phyloP scores from a whole-genome alignment of 1,140 invertebrate genomes.

The Drosophila bocqueti region DNA sequence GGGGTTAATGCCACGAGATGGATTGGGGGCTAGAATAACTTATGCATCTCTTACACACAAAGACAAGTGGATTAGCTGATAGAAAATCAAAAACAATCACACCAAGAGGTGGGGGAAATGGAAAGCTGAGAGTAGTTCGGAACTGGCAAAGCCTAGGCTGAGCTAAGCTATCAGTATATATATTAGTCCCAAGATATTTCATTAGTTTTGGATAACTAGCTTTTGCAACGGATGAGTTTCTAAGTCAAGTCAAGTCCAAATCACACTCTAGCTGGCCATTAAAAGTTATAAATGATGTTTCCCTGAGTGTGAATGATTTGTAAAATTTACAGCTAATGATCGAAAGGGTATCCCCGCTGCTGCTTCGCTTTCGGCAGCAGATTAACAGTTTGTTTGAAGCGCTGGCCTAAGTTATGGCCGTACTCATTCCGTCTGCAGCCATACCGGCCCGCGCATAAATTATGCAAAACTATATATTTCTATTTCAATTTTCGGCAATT shows the following conservation, averaged over 20 bases:
- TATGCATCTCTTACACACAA: background rate
- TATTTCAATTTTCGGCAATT: constrained; percentile 37
- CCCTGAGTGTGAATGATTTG: background rate
- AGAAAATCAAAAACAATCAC: no score
- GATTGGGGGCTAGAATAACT: constrained; percentile 14
- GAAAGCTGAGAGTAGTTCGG: background rate
- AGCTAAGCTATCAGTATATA: background rate
- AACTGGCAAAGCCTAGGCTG: background rate
- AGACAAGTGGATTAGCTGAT: background rate
- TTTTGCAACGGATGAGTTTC: background rate
- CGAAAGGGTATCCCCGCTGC: constrained; percentile 27
- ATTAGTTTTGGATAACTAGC: background rate
- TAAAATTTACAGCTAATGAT: constrained; percentile 6
- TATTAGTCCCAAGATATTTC: background rate
- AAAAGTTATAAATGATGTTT: constrained; percentile 8
- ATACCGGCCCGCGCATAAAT: constrained; percentile 65
- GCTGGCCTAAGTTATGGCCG: constrained; percentile 33
- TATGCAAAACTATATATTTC: constrained; percentile 65
- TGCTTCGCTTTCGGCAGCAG: constrained; percentile 3
- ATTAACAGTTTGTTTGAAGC: constrained; percentile 39
- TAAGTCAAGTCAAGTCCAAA: background rate
- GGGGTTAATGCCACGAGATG: constrained; percentile 15
- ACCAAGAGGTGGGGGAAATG: no score
- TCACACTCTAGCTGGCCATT: background rate
- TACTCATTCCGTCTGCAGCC: constrained; percentile 39